Percentiles rank a stretch among this genome's conserved stretches.
These are phyloP conservation scores for Mionectes macconnelli DNA, from an alignment of 2,113 vertebrate species.

Conservation along the genomic window DNA sequence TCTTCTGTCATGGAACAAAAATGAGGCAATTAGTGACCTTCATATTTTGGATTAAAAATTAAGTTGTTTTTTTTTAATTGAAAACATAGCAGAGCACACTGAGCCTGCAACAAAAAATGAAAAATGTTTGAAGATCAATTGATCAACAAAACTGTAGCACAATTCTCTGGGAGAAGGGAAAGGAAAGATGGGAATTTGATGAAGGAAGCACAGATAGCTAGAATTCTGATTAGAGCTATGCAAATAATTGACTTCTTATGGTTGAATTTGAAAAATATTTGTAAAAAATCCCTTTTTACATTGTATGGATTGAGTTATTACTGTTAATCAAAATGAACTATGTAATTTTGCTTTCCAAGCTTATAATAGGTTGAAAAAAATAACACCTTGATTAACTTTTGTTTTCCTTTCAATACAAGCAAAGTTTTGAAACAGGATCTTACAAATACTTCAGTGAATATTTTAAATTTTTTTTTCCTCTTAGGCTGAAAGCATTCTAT, in stretches of 20 bases:
- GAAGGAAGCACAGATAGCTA: not conserved
- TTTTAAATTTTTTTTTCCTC: not conserved
- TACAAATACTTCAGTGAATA: not conserved
- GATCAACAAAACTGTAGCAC: not conserved
- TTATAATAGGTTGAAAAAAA: not conserved
- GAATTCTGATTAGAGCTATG: not conserved
- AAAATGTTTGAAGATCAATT: not conserved
- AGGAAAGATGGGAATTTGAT: not conserved
- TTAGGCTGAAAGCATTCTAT: not conserved
- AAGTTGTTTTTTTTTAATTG: not conserved
- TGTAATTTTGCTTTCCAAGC: not conserved
- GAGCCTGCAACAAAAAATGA: not conserved
- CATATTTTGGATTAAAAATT: slow-evolving; percentile 9
- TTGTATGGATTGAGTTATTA: not conserved
- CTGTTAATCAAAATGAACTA: not conserved
- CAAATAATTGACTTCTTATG: not conserved
- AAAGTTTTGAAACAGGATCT: not conserved
- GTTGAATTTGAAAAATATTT: not conserved
- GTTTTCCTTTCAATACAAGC: not conserved
- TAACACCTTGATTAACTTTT: not conserved
- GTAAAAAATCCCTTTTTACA: not conserved
- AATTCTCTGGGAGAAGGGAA: not conserved
- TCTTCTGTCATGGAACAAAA: not conserved
- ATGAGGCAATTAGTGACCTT: not conserved
- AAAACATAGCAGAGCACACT: not conserved